Conservation (phyloP, 1,140 invertebrate genomes). For the Nilaparvata lugens region DNA sequence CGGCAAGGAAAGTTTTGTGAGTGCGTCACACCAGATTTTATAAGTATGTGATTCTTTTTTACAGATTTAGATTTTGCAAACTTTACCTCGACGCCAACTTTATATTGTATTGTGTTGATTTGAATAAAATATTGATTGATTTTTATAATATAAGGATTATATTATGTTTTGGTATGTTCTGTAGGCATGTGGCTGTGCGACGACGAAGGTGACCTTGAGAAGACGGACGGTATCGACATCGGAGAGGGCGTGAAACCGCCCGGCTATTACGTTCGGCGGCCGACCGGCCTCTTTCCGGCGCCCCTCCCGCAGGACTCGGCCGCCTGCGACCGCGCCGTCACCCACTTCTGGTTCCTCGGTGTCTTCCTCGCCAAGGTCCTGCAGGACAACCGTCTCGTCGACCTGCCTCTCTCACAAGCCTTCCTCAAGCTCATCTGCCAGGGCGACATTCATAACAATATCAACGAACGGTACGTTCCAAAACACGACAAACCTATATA, state of each 20-base stretch:
- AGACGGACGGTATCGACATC: constrained; percentile 34
- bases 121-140: too few species aligned
- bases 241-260: constrained; percentile 60
- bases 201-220: constrained; percentile 47
- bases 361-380: constrained; percentile 95
- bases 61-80: too few species aligned
- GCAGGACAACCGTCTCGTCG: constrained; percentile 93
- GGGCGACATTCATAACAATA: constrained; percentile 58
- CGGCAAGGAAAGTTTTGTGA: too few species aligned
- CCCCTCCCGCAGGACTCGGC: constrained; percentile 77
- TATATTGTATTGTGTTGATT: too few species aligned
- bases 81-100: too few species aligned
- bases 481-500: too few species aligned
- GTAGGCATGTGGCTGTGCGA: constrained; percentile 84
- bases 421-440: constrained; percentile 94
- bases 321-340: constrained; percentile 65
- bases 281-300: constrained; percentile 87
- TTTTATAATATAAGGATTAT: too few species aligned
- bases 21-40: too few species aligned
- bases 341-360: constrained; percentile 86
- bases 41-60: too few species aligned
- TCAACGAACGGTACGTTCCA: constrained; percentile 49
- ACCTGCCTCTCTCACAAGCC: constrained; percentile 87
- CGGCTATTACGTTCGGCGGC: constrained; percentile 83
- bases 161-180: too few species aligned